Percentiles rank a stretch among this genome's conserved stretches.
phyloP scores from a whole-genome alignment of 92 coral and sea anemone species.

The Paramuricea clavata region DNA sequence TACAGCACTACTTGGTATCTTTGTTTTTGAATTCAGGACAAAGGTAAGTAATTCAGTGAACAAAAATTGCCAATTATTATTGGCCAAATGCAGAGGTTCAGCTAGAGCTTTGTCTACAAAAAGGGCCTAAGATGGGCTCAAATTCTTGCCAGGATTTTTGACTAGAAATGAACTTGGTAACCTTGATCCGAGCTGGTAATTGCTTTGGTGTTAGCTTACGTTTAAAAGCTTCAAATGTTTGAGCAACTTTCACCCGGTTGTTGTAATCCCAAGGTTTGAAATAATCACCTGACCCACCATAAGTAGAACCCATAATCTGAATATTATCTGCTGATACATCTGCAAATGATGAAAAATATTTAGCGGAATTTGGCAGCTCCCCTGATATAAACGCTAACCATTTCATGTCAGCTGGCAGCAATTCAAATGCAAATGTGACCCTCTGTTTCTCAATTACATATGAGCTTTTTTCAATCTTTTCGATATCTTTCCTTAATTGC shows the following conservation, averaged over 20 bases:
- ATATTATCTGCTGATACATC: constrained; percentile 45
- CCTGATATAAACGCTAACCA: too few species aligned
- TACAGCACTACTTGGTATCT: constrained; percentile 22
- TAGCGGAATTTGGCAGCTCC: constrained; percentile 62
- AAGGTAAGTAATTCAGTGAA: constrained; percentile 17
- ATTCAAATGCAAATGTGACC: constrained; percentile 53
- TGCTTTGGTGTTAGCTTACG: constrained; percentile 52
- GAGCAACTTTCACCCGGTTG: constrained; percentile 41
- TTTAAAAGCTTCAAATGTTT: constrained; percentile 49
- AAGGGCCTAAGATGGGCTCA: too few species aligned
- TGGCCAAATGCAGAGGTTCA: too few species aligned
- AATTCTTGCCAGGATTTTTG: too few species aligned
- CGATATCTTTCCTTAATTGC: constrained; percentile 30
- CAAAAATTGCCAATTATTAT: too few species aligned
- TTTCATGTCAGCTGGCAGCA: constrained; percentile 47
- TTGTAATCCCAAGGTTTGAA: constrained; percentile 71
- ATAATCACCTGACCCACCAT: constrained; percentile 46
- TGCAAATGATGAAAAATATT: constrained; percentile 62
- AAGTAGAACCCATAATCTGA: constrained; percentile 42
- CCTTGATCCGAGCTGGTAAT: too few species aligned
- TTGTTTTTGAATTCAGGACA: constrained; percentile 30
- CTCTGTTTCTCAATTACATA: constrained; percentile 15
- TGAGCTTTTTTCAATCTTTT: constrained; percentile 28
- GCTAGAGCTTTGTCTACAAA: too few species aligned
- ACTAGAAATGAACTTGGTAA: too few species aligned